A percentile compares a stretch with the other conserved stretches of the same genome.
phyloP scores from a whole-genome alignment of 2,888 invertebrate genomes.

The Lampropteryx suffumata region DNA sequence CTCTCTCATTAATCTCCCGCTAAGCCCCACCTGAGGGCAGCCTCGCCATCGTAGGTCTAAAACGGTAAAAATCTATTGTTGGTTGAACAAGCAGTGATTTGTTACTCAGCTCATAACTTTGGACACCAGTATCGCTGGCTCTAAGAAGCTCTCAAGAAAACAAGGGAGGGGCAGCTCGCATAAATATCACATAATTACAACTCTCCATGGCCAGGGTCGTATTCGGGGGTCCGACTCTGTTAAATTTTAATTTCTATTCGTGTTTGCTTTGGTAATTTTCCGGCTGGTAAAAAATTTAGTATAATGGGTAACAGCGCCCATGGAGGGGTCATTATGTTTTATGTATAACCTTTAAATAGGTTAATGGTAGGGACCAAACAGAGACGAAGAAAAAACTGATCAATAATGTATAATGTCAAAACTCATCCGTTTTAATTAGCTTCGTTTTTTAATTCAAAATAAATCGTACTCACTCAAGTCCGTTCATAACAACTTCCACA shows the following conservation, averaged over 20 bases:
- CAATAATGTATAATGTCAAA: no score
- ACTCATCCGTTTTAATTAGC: no score
- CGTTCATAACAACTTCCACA: no score
- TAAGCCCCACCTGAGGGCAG: no score
- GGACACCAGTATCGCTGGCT: constrained; percentile 53
- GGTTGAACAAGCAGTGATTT: constrained; percentile 15
- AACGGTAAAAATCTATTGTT: constrained; percentile 1
- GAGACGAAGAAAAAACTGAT: no score
- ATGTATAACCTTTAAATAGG: constrained; percentile 12
- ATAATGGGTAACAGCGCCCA: constrained; percentile 15
- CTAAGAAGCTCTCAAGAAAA: constrained; percentile 48
- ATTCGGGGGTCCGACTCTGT: constrained; percentile 28
- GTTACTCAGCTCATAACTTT: constrained; percentile 38
- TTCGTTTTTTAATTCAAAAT: no score
- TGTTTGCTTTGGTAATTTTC: constrained; percentile 17
- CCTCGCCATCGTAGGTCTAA: no score
- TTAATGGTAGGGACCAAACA: constrained; percentile 8
- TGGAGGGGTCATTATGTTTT: constrained; percentile 15
- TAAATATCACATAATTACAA: constrained; percentile 70
- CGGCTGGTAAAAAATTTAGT: constrained; percentile 14
- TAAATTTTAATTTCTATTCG: constrained; percentile 15
- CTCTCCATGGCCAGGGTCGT: constrained; percentile 48
- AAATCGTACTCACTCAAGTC: no score
- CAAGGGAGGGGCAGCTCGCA: constrained; percentile 51
- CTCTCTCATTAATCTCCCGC: no score